These are phyloP conservation scores for Eupeodes luniger DNA, from an alignment of 2,888 invertebrate species.

Conservation along the genomic window DNA sequence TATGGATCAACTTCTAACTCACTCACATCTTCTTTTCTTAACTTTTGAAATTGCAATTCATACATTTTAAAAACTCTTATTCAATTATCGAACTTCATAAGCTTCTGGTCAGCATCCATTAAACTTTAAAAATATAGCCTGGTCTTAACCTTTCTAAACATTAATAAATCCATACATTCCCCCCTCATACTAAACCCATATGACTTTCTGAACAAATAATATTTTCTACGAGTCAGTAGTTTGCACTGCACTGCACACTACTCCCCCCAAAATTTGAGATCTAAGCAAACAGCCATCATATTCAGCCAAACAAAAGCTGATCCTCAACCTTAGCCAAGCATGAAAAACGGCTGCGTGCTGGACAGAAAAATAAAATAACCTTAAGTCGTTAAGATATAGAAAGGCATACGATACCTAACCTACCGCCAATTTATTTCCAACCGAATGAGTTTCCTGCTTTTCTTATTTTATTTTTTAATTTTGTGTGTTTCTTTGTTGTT, in stretches of 20 bases:
- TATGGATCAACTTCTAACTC: too few relatives aligned
- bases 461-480: conserved; percentile 13
- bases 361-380: conserved; percentile 6
- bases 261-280: conserved; percentile 14
- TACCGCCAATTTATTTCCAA: conserved; percentile 61
- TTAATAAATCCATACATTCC: too few relatives aligned
- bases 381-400: conserved; percentile 37
- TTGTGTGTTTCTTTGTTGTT: not conserved
- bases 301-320: conserved; percentile 1
- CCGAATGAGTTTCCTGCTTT: conserved; percentile 62
- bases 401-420: conserved; percentile 22
- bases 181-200: too few relatives aligned
- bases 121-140: too few relatives aligned
- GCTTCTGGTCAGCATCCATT: too few relatives aligned
- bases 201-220: conserved; percentile 5
- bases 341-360: conserved; percentile 37
- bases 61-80: too few relatives aligned
- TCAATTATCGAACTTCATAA: too few relatives aligned
- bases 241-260: not conserved
- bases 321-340: conserved; percentile 34
- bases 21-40: too few relatives aligned
- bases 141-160: too few relatives aligned
- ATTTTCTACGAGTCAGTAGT: conserved; percentile 10
- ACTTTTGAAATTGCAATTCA: too few relatives aligned
- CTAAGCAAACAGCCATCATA: conserved; percentile 14